A percentile compares a stretch with the other conserved stretches of the same genome.
phyloP scores from a whole-genome alignment of 2,797 vertebrate genomes.

The Tadarida brasiliensis region DNA sequence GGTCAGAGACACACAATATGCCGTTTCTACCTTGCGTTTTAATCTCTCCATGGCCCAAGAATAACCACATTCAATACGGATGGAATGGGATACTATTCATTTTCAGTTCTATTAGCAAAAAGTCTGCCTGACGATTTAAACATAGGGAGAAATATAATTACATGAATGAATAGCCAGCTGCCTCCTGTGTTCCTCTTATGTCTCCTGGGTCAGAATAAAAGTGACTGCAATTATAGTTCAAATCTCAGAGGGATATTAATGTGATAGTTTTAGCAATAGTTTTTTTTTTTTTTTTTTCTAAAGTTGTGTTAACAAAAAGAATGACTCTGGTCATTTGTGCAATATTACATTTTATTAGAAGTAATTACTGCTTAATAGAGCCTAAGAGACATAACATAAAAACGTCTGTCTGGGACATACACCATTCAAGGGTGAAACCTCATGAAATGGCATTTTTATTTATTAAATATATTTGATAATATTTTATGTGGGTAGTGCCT shows the following conservation, averaged over 20 bases:
- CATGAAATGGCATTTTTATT: neutral
- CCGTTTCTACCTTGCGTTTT: neutral
- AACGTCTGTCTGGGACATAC: neutral
- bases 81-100: neutral
- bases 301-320: conserved; percentile 82
- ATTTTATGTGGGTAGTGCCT: neutral
- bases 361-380: conserved; percentile 72
- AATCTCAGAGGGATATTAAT: conserved; percentile 85
- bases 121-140: conserved; percentile 58
- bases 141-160: conserved; percentile 67
- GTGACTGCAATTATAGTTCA: conserved; percentile 73
- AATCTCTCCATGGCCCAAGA: neutral
- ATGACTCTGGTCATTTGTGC: conserved; percentile 80
- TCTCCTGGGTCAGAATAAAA: conserved; percentile 67
- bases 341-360: conserved; percentile 77
- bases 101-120: conserved; percentile 67
- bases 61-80: conserved; percentile 32
- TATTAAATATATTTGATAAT: neutral
- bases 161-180: conserved; percentile 61
- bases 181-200: conserved; percentile 18
- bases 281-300: conserved; percentile 77
- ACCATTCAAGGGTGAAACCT: neutral
- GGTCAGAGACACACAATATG: neutral
- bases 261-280: conserved; percentile 81
- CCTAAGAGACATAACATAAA: conserved; percentile 1